Evolutionary conservation across 2,888 invertebrate genomes (phyloP).

Genomic region (Lingula anatina): DNA sequence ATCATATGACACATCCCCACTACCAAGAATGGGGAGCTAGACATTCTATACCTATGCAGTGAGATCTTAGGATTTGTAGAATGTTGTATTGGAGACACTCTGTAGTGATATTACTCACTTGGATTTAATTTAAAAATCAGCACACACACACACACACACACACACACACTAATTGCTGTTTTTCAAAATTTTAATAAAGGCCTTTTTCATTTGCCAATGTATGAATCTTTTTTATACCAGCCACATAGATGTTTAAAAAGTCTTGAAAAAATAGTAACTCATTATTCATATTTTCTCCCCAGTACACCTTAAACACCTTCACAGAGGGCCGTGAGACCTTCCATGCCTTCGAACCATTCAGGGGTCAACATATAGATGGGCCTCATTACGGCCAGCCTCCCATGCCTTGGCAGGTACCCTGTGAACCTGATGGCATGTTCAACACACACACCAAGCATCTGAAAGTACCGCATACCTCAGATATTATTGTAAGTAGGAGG

Average conservation of each 20-base stretch:
- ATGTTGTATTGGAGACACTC: too few relatives aligned
- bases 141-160: not conserved
- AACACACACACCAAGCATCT: conserved; percentile 52
- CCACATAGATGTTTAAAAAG: too few relatives aligned
- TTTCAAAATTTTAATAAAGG: not conserved
- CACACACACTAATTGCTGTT: not conserved
- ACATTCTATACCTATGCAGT: too few relatives aligned
- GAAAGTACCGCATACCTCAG: conserved; percentile 56
- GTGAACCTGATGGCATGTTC: conserved; percentile 50
- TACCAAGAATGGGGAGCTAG: too few relatives aligned
- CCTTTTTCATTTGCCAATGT: not conserved
- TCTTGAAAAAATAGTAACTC: not conserved
- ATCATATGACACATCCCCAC: too few relatives aligned
- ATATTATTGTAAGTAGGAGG: conserved; percentile 47
- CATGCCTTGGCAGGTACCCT: conserved; percentile 54
- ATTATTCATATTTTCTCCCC: conserved; percentile 10
- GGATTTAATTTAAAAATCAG: too few relatives aligned
- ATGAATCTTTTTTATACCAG: too few relatives aligned
- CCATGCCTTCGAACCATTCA: conserved; percentile 55
- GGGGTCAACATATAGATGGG: conserved; percentile 51
- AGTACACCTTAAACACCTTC: conserved; percentile 57
- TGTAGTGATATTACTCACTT: too few relatives aligned
- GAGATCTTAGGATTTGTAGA: too few relatives aligned
- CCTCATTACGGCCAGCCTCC: conserved; percentile 37
- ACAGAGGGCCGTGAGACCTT: conserved; percentile 55